Evolutionary conservation across 2,797 vertebrate genomes (phyloP), one percentile per base, ranked within the genome.

Genomic region (Anomalospiza imberbis): DNA sequence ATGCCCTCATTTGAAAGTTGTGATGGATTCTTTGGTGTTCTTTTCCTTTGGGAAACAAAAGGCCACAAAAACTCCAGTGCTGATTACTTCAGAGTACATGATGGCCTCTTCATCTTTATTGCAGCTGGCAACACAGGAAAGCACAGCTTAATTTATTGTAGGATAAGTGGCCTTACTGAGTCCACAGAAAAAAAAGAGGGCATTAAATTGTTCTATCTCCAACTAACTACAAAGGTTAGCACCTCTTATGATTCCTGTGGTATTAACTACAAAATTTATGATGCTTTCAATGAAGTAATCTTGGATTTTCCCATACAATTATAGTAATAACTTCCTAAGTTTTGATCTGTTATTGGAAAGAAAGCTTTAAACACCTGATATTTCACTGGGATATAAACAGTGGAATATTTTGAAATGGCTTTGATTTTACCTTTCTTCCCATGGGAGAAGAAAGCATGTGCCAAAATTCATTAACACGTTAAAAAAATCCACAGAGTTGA

Each of bases 11-110:
- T 76, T 91, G 19, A 48, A 54, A 62, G 17, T 12, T 48, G 7
- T 10, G 6, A 3, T 3, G 2, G 4, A 21, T 48, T 26, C 6
- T 42, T 47, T 9, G 2, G 3, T n/a, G 5, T 31, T 53, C 44
- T 40, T 32, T 9, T 24, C 8, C 32, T 15, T 42, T 14, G 14
- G 6, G 9, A 10, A 31, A 44, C 7, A 47, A 13, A 51, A 57
- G 9, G 22, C 42, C 47, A 61, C 13, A 58, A 72, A 79, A 70
- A 5, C 6, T 66, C 42, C 21, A 29, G 53, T 19, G 26, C 18
- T 70, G 36, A 61, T 57, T 65, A 61, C 31, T 84, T 78, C 36
- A 48, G 50, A 63, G 34, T 29, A n/a, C 61, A 19, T 9, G 22
- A 51, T 15, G 10, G 25, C 12, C 34, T 44, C 62, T 75, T 81